phyloP scores from a whole-genome alignment of 2,797 vertebrate species.

The Urosaurus nigricauda region DNA sequence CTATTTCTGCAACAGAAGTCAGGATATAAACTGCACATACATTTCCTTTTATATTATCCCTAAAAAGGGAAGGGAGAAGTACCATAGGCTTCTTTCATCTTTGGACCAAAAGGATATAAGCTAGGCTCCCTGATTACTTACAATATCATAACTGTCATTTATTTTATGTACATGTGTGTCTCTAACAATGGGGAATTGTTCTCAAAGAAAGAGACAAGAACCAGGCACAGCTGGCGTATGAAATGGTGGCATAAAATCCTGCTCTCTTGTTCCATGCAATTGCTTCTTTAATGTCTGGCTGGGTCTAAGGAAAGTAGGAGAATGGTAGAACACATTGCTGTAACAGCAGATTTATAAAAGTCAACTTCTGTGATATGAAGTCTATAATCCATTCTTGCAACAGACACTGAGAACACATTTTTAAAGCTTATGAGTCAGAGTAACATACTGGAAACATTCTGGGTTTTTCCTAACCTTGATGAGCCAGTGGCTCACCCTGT shows the following conservation, averaged over 20 bases:
- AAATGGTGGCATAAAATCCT: background rate
- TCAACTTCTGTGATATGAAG: background rate
- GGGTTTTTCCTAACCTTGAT: conserved; percentile 15
- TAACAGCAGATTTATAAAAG: background rate
- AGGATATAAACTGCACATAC: background rate
- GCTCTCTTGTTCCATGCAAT: background rate
- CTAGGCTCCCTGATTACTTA: background rate
- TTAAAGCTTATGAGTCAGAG: background rate
- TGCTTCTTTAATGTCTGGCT: background rate
- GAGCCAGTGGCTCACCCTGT: conserved; percentile 19
- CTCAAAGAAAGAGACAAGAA: background rate
- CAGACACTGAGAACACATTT: background rate
- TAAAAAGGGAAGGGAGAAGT: too few species aligned
- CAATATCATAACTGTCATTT: background rate
- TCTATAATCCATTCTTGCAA: background rate
- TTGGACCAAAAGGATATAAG: background rate
- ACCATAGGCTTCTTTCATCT: background rate
- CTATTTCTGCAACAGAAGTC: background rate
- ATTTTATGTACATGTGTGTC: background rate
- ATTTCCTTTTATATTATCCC: background rate
- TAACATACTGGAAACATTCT: conserved; percentile 5
- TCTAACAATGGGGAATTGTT: background rate
- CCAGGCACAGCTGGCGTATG: background rate
- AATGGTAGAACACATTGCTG: background rate
- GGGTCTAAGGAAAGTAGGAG: background rate